phyloP scores from a whole-genome alignment of 35 echinoderm and acorn worm genomes.

The Anneissia japonica region DNA sequence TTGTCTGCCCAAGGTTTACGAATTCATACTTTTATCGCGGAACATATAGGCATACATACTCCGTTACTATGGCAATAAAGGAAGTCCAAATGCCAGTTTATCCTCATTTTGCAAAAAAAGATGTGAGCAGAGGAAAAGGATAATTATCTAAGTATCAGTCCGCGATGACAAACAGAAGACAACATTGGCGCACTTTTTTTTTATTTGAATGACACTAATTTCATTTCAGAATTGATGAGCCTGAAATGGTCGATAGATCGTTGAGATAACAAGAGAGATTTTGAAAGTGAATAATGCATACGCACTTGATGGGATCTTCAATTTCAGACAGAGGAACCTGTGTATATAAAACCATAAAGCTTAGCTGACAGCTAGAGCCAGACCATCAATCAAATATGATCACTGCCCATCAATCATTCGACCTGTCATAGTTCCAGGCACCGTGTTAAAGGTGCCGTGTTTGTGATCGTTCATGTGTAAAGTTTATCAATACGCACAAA shows the following conservation, averaged over 20 bases:
- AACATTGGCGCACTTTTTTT: neutral
- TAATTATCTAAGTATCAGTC: neutral
- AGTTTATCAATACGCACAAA: neutral
- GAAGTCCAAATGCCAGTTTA: neutral
- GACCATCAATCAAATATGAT: neutral
- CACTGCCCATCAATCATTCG: neutral
- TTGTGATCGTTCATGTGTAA: neutral
- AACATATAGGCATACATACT: neutral
- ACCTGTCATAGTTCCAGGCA: neutral
- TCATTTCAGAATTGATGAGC: constrained; percentile 1
- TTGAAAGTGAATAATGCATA: neutral
- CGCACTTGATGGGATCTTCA: neutral
- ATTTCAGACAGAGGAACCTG: neutral
- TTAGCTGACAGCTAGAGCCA: neutral
- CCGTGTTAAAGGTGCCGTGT: neutral
- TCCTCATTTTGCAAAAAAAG: neutral
- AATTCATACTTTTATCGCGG: neutral
- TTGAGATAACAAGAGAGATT: constrained; percentile 1
- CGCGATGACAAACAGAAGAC: neutral
- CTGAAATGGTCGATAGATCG: neutral
- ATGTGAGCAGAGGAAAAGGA: neutral
- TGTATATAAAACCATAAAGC: constrained; percentile 2
- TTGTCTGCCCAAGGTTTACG: neutral
- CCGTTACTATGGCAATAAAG: neutral
- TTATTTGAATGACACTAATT: constrained; percentile 2